Percentiles rank a stretch among this genome's conserved stretches.
Evolutionary conservation across 2,888 invertebrate species (phyloP).

Genomic region (Schizotus pectinicornis): DNA sequence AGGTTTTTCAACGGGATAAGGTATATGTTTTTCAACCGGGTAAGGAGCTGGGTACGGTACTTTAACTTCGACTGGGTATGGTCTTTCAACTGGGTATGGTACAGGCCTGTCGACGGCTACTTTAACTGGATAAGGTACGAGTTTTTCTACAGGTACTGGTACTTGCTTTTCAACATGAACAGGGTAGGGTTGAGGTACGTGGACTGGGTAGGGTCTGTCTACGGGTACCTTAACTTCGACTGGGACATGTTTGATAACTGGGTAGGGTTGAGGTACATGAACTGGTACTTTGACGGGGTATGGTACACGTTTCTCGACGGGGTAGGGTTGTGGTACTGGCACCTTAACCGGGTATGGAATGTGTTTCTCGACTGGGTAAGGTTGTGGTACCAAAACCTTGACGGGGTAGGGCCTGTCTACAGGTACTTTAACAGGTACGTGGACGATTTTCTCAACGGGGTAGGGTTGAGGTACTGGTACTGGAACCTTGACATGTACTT

Average conservation of each 20-base stretch:
- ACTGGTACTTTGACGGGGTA: slow-evolving; percentile 78
- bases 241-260: slow-evolving; percentile 71
- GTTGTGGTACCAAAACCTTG: slow-evolving; percentile 78
- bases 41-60: slow-evolving; percentile 73
- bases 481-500: slow-evolving; percentile 80
- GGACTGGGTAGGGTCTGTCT: slow-evolving; percentile 73
- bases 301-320: slow-evolving; percentile 77
- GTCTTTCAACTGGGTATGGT: slow-evolving; percentile 70
- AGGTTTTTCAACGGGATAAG: slow-evolving; percentile 68
- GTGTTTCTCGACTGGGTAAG: slow-evolving; percentile 81
- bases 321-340: slow-evolving; percentile 77
- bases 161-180: slow-evolving; percentile 73
- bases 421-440: slow-evolving; percentile 71
- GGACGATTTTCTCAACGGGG: slow-evolving; percentile 80
- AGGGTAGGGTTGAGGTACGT: slow-evolving; percentile 71
- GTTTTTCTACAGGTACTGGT: slow-evolving; percentile 72
- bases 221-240: slow-evolving; percentile 74
- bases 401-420: slow-evolving; percentile 81
- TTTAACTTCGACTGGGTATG: slow-evolving; percentile 68
- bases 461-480: slow-evolving; percentile 78
- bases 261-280: slow-evolving; percentile 78
- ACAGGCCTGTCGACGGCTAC: slow-evolving; percentile 62
- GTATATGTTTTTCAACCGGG: slow-evolving; percentile 70
- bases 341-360: slow-evolving; percentile 78
- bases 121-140: slow-evolving; percentile 70